These are phyloP conservation scores for Poeciliopsis paucimaculata DNA, from an alignment of 2,797 vertebrate species.

Conservation along the genomic window DNA sequence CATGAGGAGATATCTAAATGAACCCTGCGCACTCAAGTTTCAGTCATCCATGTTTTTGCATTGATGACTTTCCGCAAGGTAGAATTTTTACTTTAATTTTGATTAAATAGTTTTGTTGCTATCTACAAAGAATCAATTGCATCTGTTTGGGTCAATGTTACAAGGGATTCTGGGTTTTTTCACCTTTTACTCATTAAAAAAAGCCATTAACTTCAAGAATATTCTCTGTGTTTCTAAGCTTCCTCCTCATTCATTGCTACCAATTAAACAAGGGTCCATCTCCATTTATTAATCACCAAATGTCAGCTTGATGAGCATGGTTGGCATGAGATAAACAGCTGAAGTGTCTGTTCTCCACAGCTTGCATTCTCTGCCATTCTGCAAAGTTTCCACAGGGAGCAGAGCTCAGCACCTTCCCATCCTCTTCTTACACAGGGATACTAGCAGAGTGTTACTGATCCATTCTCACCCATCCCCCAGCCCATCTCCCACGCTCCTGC, in stretches of 20 bases:
- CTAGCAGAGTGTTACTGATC: constrained; percentile 49
- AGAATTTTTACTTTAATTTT: neutral
- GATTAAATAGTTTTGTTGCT: neutral
- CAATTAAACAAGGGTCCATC: constrained; percentile 33
- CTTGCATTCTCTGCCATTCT: constrained; percentile 52
- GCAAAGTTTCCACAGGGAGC: constrained; percentile 56
- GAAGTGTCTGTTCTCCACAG: constrained; percentile 68
- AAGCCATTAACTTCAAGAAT: constrained; percentile 13
- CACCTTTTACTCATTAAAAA: constrained; percentile 17
- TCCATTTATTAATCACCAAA: constrained; percentile 47
- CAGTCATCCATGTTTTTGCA: neutral
- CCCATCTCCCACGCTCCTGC: constrained; percentile 31
- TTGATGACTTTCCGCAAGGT: neutral
- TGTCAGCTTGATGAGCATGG: constrained; percentile 66
- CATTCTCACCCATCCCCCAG: constrained; percentile 30
- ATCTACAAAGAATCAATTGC: constrained; percentile 8
- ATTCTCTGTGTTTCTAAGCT: constrained; percentile 29
- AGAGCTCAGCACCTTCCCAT: constrained; percentile 56
- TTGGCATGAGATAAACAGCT: constrained; percentile 66
- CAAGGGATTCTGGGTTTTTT: neutral
- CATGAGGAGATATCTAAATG: neutral
- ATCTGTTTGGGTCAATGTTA: neutral
- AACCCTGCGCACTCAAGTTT: neutral
- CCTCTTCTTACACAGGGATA: constrained; percentile 30
- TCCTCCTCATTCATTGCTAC: constrained; percentile 23